A percentile compares a stretch with the other conserved stretches of the same genome.
phyloP scores from a whole-genome alignment of 2,113 vertebrate species.

The Chascanopsetta lugubris region DNA sequence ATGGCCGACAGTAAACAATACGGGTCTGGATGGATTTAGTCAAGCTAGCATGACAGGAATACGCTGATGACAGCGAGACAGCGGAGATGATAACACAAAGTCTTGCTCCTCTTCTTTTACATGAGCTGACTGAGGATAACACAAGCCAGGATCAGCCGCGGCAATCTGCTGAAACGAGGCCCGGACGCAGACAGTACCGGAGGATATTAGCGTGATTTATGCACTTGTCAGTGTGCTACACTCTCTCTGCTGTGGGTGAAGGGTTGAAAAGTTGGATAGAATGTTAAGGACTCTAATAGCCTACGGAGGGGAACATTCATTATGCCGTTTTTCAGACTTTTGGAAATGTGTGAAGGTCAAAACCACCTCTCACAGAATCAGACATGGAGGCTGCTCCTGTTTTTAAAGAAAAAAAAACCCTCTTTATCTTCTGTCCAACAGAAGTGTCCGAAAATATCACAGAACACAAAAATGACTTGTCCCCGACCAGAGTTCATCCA shows the following conservation, averaged over 20 bases:
- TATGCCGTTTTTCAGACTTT: conserved; percentile 31
- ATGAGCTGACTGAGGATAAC: conserved; percentile 42
- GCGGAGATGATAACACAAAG: conserved; percentile 48
- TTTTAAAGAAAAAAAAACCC: conserved; percentile 35
- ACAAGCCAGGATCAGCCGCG: conserved; percentile 22
- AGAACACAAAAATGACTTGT: not conserved
- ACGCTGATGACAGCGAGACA: conserved; percentile 50
- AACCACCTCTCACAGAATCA: conserved; percentile 33
- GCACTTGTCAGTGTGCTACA: conserved; percentile 46
- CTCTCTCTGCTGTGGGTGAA: conserved; percentile 41
- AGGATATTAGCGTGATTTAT: conserved; percentile 57
- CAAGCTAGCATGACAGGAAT: conserved; percentile 45
- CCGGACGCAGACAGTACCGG: conserved; percentile 26
- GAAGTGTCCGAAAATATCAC: not conserved
- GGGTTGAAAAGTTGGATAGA: conserved; percentile 41
- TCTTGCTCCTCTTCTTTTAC: conserved; percentile 40
- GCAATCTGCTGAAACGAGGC: conserved; percentile 22
- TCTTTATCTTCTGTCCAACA: conserved; percentile 11
- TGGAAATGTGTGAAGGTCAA: conserved; percentile 63
- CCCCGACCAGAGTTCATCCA: not conserved
- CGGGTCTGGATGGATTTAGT: conserved; percentile 52
- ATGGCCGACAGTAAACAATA: conserved; percentile 56
- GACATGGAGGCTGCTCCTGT: conserved; percentile 23
- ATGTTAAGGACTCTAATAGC: conserved; percentile 58
- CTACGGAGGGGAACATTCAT: conserved; percentile 49